These are phyloP conservation scores for Trinorchestia longiramus DNA, from an alignment of 1,140 invertebrate species.

Conservation along the genomic window DNA sequence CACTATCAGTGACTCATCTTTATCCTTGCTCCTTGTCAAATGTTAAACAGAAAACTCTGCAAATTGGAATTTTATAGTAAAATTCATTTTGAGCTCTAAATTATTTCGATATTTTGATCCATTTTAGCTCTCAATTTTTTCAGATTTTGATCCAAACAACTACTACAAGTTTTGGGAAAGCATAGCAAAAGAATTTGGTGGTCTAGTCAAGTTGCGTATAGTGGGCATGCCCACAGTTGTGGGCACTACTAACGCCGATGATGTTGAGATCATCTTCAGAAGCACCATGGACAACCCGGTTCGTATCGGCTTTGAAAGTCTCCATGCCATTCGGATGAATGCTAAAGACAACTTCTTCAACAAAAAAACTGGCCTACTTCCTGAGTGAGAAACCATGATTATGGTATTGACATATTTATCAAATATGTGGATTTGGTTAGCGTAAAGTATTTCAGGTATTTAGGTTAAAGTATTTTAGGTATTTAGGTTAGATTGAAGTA, in stretches of 20 bases:
- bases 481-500: too few relatives aligned
- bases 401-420: too few relatives aligned
- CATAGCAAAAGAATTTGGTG: conserved; percentile 44
- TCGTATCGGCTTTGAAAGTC: conserved; percentile 25
- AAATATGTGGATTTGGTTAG: too few relatives aligned
- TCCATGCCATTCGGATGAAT: conserved; percentile 53
- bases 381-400: conserved; percentile 62
- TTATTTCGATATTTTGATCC: too few relatives aligned
- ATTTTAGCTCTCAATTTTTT: neutral
- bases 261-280: conserved; percentile 55
- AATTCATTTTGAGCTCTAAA: too few relatives aligned
- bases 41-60: too few relatives aligned
- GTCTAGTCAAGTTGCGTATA: conserved; percentile 13
- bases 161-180: conserved; percentile 25
- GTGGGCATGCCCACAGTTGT: neutral
- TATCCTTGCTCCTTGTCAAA: too few relatives aligned
- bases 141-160: conserved; percentile 58
- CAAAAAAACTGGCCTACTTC: conserved; percentile 59
- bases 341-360: conserved; percentile 57
- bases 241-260: conserved; percentile 48
- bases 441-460: too few relatives aligned
- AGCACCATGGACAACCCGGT: conserved; percentile 57
- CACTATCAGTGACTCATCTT: too few relatives aligned
- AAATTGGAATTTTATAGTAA: too few relatives aligned
- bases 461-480: too few relatives aligned